Evolutionary conservation across 2,113 vertebrate species (phyloP).

Genomic region (Eubucco bourcierii): DNA sequence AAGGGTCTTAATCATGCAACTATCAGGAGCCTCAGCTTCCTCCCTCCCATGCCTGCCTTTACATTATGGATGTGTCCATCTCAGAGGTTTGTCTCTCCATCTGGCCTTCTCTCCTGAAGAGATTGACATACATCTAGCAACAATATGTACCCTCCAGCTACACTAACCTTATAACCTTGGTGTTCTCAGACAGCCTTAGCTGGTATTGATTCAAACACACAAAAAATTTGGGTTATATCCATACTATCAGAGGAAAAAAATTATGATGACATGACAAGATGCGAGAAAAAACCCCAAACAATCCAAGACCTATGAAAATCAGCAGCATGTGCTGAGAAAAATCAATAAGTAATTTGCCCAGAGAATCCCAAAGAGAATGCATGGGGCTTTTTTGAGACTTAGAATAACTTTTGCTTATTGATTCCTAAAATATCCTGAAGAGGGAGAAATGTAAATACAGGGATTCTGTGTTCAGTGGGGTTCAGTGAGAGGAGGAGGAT

Average conservation of each 20-base stretch:
- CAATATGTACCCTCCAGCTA: neutral
- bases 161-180: neutral
- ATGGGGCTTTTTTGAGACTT: slow-evolving; percentile 17
- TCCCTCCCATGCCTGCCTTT: neutral
- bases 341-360: slow-evolving; percentile 60
- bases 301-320: slow-evolving; percentile 10
- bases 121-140: neutral
- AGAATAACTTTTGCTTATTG: slow-evolving; percentile 56
- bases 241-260: slow-evolving; percentile 27
- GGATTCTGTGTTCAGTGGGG: neutral
- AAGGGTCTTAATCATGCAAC: fast-evolving
- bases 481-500: neutral
- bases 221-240: slow-evolving; percentile 6
- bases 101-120: neutral
- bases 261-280: slow-evolving; percentile 25
- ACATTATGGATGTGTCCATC: neutral
- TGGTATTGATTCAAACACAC: neutral
- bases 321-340: slow-evolving; percentile 11
- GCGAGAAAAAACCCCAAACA: neutral
- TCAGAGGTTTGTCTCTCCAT: neutral
- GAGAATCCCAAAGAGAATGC: slow-evolving; percentile 52
- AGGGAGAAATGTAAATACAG: slow-evolving; percentile 21
- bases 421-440: neutral
- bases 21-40: neutral
- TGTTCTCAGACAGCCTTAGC: neutral